Conservation (phyloP, 2,888 invertebrate species). For the Mythimna albipuncta region DNA sequence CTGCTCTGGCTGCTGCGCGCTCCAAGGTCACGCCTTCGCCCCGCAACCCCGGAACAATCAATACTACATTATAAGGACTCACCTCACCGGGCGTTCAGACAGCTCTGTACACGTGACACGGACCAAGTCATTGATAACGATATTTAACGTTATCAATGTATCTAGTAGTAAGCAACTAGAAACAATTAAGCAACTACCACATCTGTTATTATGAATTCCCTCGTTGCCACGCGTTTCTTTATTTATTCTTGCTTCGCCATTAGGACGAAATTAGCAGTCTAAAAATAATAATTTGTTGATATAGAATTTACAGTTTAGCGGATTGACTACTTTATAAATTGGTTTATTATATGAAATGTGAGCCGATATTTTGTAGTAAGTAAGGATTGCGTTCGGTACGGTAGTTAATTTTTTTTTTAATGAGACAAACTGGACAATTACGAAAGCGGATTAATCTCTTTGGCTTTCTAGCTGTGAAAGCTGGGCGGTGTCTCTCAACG, state of each 20-base stretch:
- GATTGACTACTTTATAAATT: constrained; percentile 3
- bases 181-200: neutral
- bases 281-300: constrained; percentile 18
- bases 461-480: neutral
- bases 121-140: constrained; percentile 23
- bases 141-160: neutral
- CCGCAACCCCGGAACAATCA: constrained; percentile 71
- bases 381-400: neutral
- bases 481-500: too few species aligned
- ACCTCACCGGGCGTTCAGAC: constrained; percentile 14
- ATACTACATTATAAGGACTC: constrained; percentile 68
- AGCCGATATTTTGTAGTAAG: neutral
- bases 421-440: neutral
- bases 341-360: neutral
- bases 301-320: neutral
- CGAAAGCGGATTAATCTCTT: neutral
- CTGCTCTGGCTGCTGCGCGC: constrained; percentile 73
- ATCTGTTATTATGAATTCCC: neutral
- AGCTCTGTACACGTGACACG: neutral
- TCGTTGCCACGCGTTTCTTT: constrained; percentile 10
- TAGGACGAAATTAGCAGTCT: constrained; percentile 22
- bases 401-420: neutral
- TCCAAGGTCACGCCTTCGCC: constrained; percentile 73
- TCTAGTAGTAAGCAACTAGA: neutral
- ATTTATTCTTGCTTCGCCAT: constrained; percentile 13